Evolutionary conservation across 2,113 vertebrate species (phyloP).

Genomic region (Channa maculata): DNA sequence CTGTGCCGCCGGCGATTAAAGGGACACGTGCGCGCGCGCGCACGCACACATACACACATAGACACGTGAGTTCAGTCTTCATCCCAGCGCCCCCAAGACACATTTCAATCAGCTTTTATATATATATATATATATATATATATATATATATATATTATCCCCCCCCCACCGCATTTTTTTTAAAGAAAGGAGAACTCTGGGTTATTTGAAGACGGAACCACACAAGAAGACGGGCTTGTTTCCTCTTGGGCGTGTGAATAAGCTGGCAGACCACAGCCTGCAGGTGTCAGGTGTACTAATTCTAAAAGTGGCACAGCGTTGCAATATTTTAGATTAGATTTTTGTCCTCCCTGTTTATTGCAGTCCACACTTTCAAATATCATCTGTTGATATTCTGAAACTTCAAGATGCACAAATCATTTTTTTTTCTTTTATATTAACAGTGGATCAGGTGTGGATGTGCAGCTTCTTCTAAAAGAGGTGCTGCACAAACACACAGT

Average conservation of each 20-base stretch:
- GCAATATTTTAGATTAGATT: background rate
- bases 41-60: background rate
- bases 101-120: slow-evolving; percentile 3
- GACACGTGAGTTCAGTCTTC: background rate
- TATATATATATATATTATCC: no score
- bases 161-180: no score
- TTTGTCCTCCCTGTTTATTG: background rate
- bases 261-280: background rate
- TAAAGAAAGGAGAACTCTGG: background rate
- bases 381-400: no score
- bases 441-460: no score
- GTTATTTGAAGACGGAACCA: background rate
- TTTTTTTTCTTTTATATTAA: no score
- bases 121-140: no score
- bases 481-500: no score
- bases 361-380: no score
- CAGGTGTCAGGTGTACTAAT: background rate
- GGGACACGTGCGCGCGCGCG: background rate
- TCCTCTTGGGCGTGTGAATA: background rate
- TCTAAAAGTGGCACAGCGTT: background rate
- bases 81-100: background rate
- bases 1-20: slow-evolving; percentile 29
- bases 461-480: no score
- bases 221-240: background rate
- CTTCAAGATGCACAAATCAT: no score